Conservation (phyloP, 2,113 vertebrate species). For the Dinomys branickii region DNA sequence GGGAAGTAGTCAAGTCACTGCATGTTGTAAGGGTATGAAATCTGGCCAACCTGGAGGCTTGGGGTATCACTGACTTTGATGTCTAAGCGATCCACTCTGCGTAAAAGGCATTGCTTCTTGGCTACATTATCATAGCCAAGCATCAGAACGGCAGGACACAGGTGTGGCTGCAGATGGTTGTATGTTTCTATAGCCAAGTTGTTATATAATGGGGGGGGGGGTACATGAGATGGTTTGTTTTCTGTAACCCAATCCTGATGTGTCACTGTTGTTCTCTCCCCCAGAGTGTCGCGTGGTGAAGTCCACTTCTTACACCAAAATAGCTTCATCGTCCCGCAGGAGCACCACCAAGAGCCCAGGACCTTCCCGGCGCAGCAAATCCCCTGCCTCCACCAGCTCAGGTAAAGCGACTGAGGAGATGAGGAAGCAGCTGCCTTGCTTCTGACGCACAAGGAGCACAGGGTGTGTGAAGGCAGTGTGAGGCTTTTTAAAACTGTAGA, state of each 20-base stretch:
- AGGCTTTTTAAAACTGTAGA: neutral
- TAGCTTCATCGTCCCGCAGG: slow-evolving; percentile 91
- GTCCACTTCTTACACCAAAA: slow-evolving; percentile 96
- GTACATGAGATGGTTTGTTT: neutral
- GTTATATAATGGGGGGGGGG: too few relatives aligned
- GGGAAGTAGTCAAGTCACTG: neutral
- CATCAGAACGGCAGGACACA: neutral
- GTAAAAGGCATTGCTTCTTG: neutral
- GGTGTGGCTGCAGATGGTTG: neutral
- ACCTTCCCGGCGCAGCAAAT: slow-evolving; percentile 95
- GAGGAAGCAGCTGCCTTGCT: neutral
- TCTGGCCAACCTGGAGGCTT: neutral
- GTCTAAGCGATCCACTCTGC: neutral
- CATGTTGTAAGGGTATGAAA: neutral
- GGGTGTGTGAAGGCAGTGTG: neutral
- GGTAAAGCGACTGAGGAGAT: slow-evolving; percentile 84
- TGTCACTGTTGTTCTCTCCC: slow-evolving; percentile 72
- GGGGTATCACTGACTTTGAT: neutral
- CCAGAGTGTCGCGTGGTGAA: slow-evolving; percentile 97
- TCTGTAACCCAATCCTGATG: slow-evolving; percentile 67
- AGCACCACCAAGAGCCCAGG: slow-evolving; percentile 92
- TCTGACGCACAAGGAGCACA: neutral
- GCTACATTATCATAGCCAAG: neutral
- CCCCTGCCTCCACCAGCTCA: slow-evolving; percentile 95
- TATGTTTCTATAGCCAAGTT: neutral